Evolutionary conservation across 2,888 invertebrate species (phyloP), one percentile per base, ranked within the genome.

Genomic region (Leucoptera coffeella): DNA sequence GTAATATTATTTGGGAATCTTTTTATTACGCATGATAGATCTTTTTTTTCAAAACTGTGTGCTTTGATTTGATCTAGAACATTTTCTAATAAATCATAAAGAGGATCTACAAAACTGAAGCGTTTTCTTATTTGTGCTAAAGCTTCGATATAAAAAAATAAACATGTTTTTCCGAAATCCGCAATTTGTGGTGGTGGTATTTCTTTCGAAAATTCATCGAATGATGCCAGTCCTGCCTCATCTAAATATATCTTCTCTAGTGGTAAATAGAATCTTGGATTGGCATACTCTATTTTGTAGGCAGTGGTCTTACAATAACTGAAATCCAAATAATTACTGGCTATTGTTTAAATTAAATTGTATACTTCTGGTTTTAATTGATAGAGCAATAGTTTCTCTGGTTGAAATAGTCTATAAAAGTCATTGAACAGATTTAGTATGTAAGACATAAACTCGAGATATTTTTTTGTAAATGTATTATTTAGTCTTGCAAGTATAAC

Each of bases 171-270:
- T 27, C 12, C 20, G 25, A 35, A 32, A n/a, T 25, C 25, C 4
- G 4, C 23, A 3, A 30, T 30, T 30, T 24, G 27, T 3, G 30
- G 30, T 29, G 10, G 23, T 12, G 31, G 31, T 15, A 31, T 28
- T 32, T 35, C 32, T 31, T 29, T 30, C 25, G 22, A 25, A 8
- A 35, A 15, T 25, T 35, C 31, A 23, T 33, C 28, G 27, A 33
- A 33, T 17, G 28, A 32, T 27, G 20, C 12, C 23, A 32, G 29
- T 21, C 29, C 27, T 17, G 24, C 13, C 10, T 31, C 26, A 9
- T 31, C 33, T 15, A 35, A 20, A 28, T 33, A 33, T 25, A 35
- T 30, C 25, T 35, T 35, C 12, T 33, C 31, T 20, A 35, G 30
- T 3, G 31, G 32, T 15, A 26, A 10, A 31, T 28, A 32, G 12